phyloP scores from a whole-genome alignment of 2,888 invertebrate genomes.

The Drosophila buzzatii region DNA sequence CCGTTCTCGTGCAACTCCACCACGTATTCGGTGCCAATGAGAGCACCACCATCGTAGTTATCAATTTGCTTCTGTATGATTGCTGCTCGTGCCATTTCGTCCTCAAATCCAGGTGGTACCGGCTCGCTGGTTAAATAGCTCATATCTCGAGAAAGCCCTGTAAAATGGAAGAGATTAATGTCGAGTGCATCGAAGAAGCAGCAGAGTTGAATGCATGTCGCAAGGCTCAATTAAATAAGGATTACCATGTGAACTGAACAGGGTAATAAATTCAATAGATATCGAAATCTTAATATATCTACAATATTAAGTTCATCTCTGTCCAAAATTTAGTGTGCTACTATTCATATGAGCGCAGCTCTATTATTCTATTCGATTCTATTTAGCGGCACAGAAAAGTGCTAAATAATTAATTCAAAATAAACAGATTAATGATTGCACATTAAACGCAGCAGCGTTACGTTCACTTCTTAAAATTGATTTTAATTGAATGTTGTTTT shows the following conservation, averaged over 20 bases:
- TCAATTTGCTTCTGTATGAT: slow-evolving; percentile 86
- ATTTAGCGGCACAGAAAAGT: too few relatives aligned
- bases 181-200: background rate
- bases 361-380: too few relatives aligned
- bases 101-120: slow-evolving; percentile 90
- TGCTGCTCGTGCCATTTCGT: slow-evolving; percentile 86
- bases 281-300: too few relatives aligned
- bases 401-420: too few relatives aligned
- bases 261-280: too few relatives aligned
- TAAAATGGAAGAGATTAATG: slow-evolving; percentile 20
- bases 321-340: too few relatives aligned
- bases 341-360: too few relatives aligned
- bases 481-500: too few relatives aligned
- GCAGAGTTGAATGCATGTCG: slow-evolving; percentile 22
- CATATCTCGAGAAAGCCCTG: slow-evolving; percentile 69
- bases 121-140: slow-evolving; percentile 88
- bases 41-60: slow-evolving; percentile 84
- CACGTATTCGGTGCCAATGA: slow-evolving; percentile 92
- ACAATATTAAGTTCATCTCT: too few relatives aligned
- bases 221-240: slow-evolving; percentile 1
- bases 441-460: too few relatives aligned
- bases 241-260: background rate
- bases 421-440: too few relatives aligned
- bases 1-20: slow-evolving; percentile 89
- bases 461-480: too few relatives aligned